Percentiles rank a stretch among this genome's conserved stretches.
Conservation (phyloP, 2,797 vertebrate genomes). For the Epinephelus awoara region DNA sequence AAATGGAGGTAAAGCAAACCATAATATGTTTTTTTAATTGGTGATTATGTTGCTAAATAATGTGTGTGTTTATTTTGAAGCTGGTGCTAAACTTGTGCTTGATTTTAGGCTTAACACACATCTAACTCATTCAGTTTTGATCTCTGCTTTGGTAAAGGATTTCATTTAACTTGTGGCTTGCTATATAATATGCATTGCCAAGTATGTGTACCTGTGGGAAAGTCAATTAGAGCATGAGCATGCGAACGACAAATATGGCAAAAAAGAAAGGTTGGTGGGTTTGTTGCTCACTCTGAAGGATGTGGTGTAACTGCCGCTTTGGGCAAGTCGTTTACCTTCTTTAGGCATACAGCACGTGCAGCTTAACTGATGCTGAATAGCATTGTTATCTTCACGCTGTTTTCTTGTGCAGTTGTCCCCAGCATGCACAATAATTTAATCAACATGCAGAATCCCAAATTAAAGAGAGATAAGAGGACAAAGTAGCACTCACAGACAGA, state of each 20-base stretch:
- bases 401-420: background rate
- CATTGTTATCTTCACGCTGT: background rate
- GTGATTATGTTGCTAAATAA: background rate
- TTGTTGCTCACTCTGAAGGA: conserved; percentile 65
- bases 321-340: conserved; percentile 13
- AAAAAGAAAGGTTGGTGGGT: conserved; percentile 36
- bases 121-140: background rate
- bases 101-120: background rate
- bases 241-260: conserved; percentile 7
- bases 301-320: conserved; percentile 81
- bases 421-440: background rate
- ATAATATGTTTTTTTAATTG: conserved; percentile 7
- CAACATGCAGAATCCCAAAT: background rate
- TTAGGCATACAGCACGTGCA: background rate
- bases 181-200: background rate
- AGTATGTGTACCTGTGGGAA: background rate
- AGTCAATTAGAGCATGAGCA: background rate
- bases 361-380: background rate
- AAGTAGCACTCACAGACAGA: conserved; percentile 43
- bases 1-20: conserved; percentile 77
- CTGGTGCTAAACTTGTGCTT: background rate
- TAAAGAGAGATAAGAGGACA: conserved; percentile 6
- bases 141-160: background rate
- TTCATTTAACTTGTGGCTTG: background rate
- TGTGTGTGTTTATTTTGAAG: background rate